These are phyloP conservation scores for Limnephilus rhombicus DNA, from an alignment of 2,888 invertebrate species.

Conservation along the genomic window DNA sequence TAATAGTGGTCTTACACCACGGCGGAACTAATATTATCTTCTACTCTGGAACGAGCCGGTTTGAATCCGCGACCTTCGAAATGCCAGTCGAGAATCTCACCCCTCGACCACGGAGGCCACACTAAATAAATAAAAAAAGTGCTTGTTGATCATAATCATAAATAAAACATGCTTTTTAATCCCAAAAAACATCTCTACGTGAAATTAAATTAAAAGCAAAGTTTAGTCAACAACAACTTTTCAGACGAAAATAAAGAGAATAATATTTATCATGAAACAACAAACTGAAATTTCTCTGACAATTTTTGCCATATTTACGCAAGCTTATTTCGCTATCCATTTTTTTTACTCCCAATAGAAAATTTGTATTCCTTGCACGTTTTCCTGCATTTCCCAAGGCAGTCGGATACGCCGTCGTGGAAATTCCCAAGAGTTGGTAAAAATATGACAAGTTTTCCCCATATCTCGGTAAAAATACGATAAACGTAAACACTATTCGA, in stretches of 20 bases:
- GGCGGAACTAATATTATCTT: no score
- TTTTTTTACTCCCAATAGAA: neutral
- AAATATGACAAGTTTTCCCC: conserved; percentile 18
- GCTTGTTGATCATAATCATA: no score
- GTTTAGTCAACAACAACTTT: neutral
- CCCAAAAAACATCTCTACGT: no score
- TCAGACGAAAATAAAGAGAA: neutral
- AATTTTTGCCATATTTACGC: neutral
- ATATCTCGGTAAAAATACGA: neutral
- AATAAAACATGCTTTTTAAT: no score
- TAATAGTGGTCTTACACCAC: no score
- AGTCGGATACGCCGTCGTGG: neutral
- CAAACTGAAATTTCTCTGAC: neutral
- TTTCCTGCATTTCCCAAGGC: conserved; percentile 11
- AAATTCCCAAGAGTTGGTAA: neutral
- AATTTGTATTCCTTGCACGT: conserved; percentile 11
- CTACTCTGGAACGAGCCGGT: no score
- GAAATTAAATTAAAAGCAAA: no score
- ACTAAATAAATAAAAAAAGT: no score
- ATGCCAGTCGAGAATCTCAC: no score
- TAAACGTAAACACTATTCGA: conserved; percentile 1
- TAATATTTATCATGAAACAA: neutral
- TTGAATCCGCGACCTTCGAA: no score
- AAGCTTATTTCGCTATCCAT: neutral
- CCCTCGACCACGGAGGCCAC: no score